These are phyloP conservation scores for Microcaecilia unicolor DNA, from an alignment of 2,797 vertebrate species.

Conservation along the genomic window DNA sequence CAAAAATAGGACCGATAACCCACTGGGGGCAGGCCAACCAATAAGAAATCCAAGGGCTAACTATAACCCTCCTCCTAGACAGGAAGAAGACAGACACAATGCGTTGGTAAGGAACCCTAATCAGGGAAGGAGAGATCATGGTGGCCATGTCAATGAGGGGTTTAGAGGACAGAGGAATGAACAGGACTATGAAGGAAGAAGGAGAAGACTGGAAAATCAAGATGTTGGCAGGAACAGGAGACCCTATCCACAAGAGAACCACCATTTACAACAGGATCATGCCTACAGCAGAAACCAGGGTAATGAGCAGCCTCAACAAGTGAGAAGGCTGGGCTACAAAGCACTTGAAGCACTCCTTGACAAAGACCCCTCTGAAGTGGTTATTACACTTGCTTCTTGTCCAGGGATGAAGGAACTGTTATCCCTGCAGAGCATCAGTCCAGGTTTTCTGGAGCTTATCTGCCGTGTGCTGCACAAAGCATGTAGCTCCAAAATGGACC, in stretches of 20 bases:
- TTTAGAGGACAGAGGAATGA: slow-evolving; percentile 16
- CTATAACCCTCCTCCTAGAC: slow-evolving; percentile 2
- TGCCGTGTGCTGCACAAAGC: slow-evolving; percentile 72
- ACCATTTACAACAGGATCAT: not conserved
- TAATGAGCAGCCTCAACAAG: slow-evolving; percentile 22
- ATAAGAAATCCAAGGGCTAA: slow-evolving; percentile 4
- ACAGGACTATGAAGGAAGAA: slow-evolving; percentile 14
- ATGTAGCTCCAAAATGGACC: slow-evolving; percentile 60
- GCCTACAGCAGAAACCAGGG: not conserved
- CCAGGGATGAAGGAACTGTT: slow-evolving; percentile 53
- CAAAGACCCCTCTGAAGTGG: slow-evolving; percentile 71
- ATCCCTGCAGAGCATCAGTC: slow-evolving; percentile 49
- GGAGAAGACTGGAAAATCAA: slow-evolving; percentile 19
- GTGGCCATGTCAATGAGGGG: slow-evolving; percentile 5
- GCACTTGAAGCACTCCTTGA: slow-evolving; percentile 62
- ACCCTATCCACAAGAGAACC: slow-evolving; percentile 9
- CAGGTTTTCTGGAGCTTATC: slow-evolving; percentile 63
- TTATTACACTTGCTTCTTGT: slow-evolving; percentile 66
- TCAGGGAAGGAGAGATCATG: slow-evolving; percentile 26
- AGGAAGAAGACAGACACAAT: slow-evolving; percentile 19
- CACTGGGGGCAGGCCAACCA: not conserved
- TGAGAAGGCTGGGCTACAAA: slow-evolving; percentile 56
- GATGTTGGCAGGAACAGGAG: slow-evolving; percentile 24
- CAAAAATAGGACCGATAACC: slow-evolving; percentile 23
- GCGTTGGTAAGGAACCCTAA: slow-evolving; percentile 12